Evolutionary conservation across 2,888 invertebrate genomes (phyloP).

Genomic region (Polia nebulosa): DNA sequence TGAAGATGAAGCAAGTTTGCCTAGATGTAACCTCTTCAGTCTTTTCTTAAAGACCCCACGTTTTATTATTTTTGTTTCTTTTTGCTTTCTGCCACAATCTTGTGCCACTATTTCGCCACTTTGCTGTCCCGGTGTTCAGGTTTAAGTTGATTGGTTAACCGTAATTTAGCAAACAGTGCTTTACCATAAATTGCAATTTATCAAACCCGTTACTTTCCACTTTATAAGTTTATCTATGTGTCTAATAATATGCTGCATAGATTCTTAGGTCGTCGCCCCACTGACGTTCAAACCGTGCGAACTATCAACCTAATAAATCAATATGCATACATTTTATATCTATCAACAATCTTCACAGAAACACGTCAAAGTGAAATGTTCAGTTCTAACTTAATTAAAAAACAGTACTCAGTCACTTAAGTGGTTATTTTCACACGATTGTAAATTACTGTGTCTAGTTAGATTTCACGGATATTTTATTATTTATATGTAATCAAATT

Average conservation of each 20-base stretch:
- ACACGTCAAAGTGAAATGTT: constrained; percentile 61
- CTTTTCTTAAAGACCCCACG: no score
- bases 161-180: constrained; percentile 7
- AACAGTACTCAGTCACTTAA: constrained; percentile 60
- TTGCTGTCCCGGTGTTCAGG: background rate
- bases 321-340: constrained; percentile 44
- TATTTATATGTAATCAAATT: constrained; percentile 48
- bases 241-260: constrained; percentile 27
- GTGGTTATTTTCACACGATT: constrained; percentile 69
- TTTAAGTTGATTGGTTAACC: background rate
- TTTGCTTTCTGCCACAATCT: no score
- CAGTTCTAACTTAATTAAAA: constrained; percentile 64
- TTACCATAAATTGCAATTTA: constrained; percentile 25
- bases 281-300: constrained; percentile 55
- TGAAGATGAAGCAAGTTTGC: no score
- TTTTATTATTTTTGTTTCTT: no score
- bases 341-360: constrained; percentile 54
- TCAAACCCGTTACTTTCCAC: constrained; percentile 19
- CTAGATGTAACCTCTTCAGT: no score
- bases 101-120: background rate
- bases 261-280: constrained; percentile 44
- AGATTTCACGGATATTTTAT: constrained; percentile 32
- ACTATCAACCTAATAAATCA: constrained; percentile 66
- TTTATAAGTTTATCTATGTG: constrained; percentile 6
- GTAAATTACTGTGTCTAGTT: constrained; percentile 53